A percentile compares a stretch with the other conserved stretches of the same genome.
Conservation (phyloP, 2,888 invertebrate genomes). For the Lamellibrachia satsuma region DNA sequence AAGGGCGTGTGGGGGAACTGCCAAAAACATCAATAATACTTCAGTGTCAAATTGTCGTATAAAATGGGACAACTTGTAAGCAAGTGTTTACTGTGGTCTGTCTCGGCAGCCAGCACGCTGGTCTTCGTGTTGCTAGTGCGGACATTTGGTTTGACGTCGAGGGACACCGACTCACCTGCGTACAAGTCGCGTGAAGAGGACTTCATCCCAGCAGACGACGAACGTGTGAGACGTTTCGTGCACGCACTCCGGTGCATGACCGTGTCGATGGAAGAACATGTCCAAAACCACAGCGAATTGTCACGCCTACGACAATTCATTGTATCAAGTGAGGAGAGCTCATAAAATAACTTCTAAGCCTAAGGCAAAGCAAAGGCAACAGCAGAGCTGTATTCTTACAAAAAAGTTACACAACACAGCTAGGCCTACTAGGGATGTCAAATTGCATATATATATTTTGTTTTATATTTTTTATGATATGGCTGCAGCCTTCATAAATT, state of each 20-base stretch:
- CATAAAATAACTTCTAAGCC: background rate
- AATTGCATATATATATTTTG: too few relatives aligned
- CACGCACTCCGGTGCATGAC: background rate
- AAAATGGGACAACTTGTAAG: background rate
- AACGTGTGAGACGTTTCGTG: background rate
- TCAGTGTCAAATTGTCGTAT: background rate
- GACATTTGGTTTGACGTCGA: background rate
- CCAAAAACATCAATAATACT: background rate
- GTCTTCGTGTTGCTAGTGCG: background rate
- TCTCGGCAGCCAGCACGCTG: background rate
- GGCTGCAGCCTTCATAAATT: background rate
- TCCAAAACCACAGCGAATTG: slow-evolving; percentile 4
- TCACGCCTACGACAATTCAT: background rate
- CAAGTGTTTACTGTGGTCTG: background rate
- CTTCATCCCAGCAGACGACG: background rate
- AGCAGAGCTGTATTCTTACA: background rate
- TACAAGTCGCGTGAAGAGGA: background rate
- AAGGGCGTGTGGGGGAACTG: background rate
- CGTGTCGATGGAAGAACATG: background rate
- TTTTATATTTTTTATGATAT: slow-evolving; percentile 14
- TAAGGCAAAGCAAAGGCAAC: background rate
- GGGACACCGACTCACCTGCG: background rate
- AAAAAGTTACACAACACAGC: too few relatives aligned
- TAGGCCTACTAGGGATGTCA: too few relatives aligned
- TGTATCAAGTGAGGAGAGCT: background rate